Conservation (phyloP, 2,113 vertebrate genomes). For the Corythaixoides concolor region DNA sequence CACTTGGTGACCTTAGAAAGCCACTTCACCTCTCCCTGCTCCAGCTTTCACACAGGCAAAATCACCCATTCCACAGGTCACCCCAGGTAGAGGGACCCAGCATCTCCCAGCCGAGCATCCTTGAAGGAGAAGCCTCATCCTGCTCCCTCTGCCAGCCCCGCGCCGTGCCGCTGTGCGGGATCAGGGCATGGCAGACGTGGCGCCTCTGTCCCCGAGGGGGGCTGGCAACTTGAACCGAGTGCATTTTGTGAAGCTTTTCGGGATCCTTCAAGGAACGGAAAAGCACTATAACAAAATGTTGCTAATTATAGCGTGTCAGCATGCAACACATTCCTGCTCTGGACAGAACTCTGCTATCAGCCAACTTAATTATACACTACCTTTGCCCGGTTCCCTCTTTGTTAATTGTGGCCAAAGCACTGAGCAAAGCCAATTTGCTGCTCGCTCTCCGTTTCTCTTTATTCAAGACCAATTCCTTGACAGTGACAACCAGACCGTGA, state of each 20-base stretch:
- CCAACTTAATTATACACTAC: background rate
- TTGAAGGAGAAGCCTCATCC: background rate
- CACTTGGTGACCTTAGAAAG: constrained; percentile 42
- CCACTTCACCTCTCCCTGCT: constrained; percentile 1
- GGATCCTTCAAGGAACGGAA: background rate
- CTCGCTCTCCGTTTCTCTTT: background rate
- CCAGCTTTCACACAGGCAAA: background rate
- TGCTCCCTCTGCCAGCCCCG: background rate
- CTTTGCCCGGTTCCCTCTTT: background rate
- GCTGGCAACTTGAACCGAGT: background rate
- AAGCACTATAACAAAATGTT: background rate
- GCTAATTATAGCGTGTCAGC: background rate
- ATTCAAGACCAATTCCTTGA: background rate
- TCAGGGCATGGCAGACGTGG: background rate
- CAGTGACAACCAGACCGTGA: background rate
- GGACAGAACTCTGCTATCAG: background rate
- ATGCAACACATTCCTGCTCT: background rate
- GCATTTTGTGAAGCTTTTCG: background rate
- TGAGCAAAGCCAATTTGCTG: background rate
- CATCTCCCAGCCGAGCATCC: background rate
- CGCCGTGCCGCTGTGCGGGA: accelerated
- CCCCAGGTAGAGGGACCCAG: background rate
- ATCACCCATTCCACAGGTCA: background rate
- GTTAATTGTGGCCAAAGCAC: background rate
- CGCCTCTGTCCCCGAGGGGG: background rate